Base-by-base conservation (phyloP, 1,140 invertebrate genomes). In the Camponotus vicinus region DNA sequence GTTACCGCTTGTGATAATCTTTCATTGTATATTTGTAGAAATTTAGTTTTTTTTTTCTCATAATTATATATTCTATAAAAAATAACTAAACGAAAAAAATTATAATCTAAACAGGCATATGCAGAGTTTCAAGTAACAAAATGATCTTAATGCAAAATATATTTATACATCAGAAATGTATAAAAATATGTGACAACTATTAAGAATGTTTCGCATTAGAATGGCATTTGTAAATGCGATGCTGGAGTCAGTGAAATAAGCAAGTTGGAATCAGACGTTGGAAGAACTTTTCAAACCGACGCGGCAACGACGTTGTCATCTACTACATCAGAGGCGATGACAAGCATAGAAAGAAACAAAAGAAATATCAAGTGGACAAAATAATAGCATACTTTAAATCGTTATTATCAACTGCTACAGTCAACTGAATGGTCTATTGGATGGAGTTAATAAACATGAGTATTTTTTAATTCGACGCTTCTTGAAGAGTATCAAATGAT, bases 341-440 rank as follows among this genome's bases (percentile, higher is more conserved):
- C 34, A 57, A 70, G 61, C 42, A 27, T n/a, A 55, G 64, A 80
- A 57, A 70, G 66, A 57, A 70, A 70, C 64, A 80, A 59, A 42
- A 80, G n/a, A 80, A 55, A 32, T n/a, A 37, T 70, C 42, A 79
- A 79, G 45, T 66, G 32, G 45, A 67, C n/a, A 52, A 67, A 55
- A n/a, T 67, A 67, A 67, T 27, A 64, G 42, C 66, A 45, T 13
- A 55, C 27, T 69, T 69, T 3, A 55, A 69, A 79, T 69, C 8
- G 34, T 21, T 40, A 27, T 79, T 69, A 34, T 71, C 69, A 52
- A 52, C 32, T 42, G 32, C 6, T 27, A 15, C 4, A 42, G 55
- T 79, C 21, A 42, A 21, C 15, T 34, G 27, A 73, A 73, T 73
- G 13, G 1, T 37, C 13, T 59, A 27, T 59, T 55, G 32, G 27